Evolutionary conservation across 1,140 invertebrate species (phyloP), one percentile per base, ranked within the genome.

Genomic region (Drosophila triauraria): DNA sequence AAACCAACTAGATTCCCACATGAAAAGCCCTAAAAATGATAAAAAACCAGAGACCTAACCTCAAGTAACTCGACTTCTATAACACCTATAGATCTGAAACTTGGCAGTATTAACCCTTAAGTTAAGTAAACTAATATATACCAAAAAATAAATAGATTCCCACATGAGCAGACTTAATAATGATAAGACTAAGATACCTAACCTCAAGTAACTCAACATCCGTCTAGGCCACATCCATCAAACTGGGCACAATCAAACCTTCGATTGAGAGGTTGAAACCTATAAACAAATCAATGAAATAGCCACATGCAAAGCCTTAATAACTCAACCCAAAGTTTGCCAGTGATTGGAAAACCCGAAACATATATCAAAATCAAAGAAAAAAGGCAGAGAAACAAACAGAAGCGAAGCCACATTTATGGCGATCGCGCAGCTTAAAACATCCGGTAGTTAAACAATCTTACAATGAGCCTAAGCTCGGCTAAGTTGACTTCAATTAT

Each of bases 401-500:
- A 64, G 62, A 44, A 65, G 62, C 57, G 40, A 65, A 65, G 61
- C 51, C 38, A 38, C 67, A 72, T 43, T 68, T 70, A 72, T 71
- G 51, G 69, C 69, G 44, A 72, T 72, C 67, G 57, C 75, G 65
- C 63, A 75, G 78, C 78, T 88, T 78, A 61, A 88, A 84, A 84
- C 84, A 87, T 87, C 84, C 84, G 84, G 84, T 87, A 75, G 64
- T 75, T 83, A 84, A 78, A 87, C 72, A 88, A 80, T 87, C 78
- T 77, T 83, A 83, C 80, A 83, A 83, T 84, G 65, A 77, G 81
- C 38, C 60, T 58, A 56, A 67, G 56, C 75, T 69, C 65, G 17
- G 23, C 78, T 80, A 83, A 87, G 67, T 80, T 88, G 83, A 88
- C 84, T 87, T 88, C 79, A 88, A 87, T 87, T 87, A 88, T 88